Conservation (phyloP, 2,888 invertebrate genomes). For the Caenorhabditis sp. region DNA sequence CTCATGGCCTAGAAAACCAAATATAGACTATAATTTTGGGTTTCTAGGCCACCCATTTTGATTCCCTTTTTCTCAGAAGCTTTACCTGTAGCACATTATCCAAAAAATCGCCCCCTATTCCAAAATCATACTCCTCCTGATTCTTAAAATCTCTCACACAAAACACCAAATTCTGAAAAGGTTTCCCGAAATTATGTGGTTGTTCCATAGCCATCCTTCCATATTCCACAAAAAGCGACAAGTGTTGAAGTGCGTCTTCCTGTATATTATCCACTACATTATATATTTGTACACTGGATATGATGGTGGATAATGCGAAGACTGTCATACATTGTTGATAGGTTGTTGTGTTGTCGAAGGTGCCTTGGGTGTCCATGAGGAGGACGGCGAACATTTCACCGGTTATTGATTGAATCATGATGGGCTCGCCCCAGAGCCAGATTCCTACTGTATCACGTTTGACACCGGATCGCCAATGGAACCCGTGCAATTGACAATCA, state of each 20-base stretch:
- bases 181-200: constrained; percentile 73
- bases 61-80: not conserved
- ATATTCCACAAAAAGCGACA: constrained; percentile 95
- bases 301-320: constrained; percentile 95
- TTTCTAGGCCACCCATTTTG: too few species aligned
- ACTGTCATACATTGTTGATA: constrained; percentile 88
- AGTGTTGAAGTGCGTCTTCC: constrained; percentile 93
- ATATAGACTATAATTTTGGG: too few species aligned
- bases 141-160: constrained; percentile 74
- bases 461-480: constrained; percentile 71
- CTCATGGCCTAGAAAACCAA: not conserved
- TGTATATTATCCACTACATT: constrained; percentile 95
- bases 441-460: constrained; percentile 66
- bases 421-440: constrained; percentile 72
- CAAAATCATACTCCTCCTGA: constrained; percentile 68
- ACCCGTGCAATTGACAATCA: constrained; percentile 68
- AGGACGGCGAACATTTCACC: constrained; percentile 66
- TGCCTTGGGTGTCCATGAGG: constrained; percentile 89
- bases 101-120: constrained; percentile 57
- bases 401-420: constrained; percentile 66
- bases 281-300: constrained; percentile 89
- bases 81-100: constrained; percentile 52
- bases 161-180: constrained; percentile 68
- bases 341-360: constrained; percentile 96
- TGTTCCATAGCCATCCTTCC: constrained; percentile 88